phyloP scores from a whole-genome alignment of 2,888 invertebrate species.

The Mimachlamys varia region DNA sequence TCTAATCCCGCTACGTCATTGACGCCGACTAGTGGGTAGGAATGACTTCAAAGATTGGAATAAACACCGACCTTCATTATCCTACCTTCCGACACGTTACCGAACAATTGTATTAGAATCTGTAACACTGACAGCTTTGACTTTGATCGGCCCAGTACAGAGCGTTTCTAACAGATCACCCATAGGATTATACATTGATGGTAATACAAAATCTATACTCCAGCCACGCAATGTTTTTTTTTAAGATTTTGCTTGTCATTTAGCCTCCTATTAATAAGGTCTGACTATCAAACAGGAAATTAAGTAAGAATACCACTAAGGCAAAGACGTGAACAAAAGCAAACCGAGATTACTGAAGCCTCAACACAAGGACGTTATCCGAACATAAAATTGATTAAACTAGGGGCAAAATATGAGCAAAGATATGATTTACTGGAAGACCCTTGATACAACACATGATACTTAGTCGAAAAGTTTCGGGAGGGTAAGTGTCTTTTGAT shows the following conservation, averaged over 20 bases:
- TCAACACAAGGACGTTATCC: too few species aligned
- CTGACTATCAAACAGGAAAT: too few species aligned
- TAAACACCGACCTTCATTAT: not conserved
- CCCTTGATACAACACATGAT: too few species aligned
- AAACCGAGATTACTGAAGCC: too few species aligned
- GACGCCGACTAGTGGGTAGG: not conserved
- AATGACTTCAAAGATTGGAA: not conserved
- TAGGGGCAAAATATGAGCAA: too few species aligned
- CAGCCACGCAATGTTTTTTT: not conserved
- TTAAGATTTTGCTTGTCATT: not conserved
- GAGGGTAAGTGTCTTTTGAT: too few species aligned
- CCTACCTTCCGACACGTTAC: not conserved
- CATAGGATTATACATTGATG: not conserved
- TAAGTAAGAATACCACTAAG: too few species aligned
- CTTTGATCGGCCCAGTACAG: not conserved
- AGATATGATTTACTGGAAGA: too few species aligned
- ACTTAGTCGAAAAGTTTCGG: too few species aligned
- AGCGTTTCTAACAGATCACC: not conserved
- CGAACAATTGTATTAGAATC: not conserved
- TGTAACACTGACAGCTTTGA: not conserved
- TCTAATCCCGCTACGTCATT: not conserved
- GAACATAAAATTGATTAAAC: too few species aligned
- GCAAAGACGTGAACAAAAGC: too few species aligned
- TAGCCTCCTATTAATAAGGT: not conserved
- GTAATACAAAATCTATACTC: not conserved